Conservation (phyloP, 2,888 invertebrate genomes). For the Trichogramma evanescens region DNA sequence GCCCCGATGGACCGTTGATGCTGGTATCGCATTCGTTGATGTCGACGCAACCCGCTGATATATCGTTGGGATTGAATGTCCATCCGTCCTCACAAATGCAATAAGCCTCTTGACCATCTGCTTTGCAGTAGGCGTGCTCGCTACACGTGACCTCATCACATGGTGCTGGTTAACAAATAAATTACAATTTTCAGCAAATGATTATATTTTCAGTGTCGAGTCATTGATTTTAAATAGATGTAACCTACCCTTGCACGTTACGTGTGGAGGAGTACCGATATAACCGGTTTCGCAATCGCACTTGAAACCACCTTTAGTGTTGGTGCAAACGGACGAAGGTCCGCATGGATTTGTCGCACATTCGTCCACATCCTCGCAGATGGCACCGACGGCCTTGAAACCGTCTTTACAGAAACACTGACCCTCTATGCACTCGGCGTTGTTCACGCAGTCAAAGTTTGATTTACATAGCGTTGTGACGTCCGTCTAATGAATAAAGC, state of each 20-base stretch:
- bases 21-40: slow-evolving; percentile 81
- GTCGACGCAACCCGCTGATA: slow-evolving; percentile 82
- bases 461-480: slow-evolving; percentile 78
- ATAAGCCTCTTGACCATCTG: slow-evolving; percentile 80
- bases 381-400: slow-evolving; percentile 71
- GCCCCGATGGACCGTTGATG: slow-evolving; percentile 65
- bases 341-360: slow-evolving; percentile 67
- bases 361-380: slow-evolving; percentile 77
- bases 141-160: slow-evolving; percentile 88
- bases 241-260: slow-evolving; percentile 61
- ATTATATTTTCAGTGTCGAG: neutral
- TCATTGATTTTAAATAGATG: neutral
- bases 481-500: slow-evolving; percentile 57
- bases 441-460: slow-evolving; percentile 87
- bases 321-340: slow-evolving; percentile 67
- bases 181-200: neutral
- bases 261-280: slow-evolving; percentile 73
- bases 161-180: slow-evolving; percentile 55
- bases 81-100: slow-evolving; percentile 90
- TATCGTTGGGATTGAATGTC: slow-evolving; percentile 84
- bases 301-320: slow-evolving; percentile 71
- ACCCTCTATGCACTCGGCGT: slow-evolving; percentile 80
- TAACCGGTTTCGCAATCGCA: slow-evolving; percentile 79
- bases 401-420: slow-evolving; percentile 87
- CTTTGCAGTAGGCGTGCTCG: slow-evolving; percentile 80